A percentile compares a stretch with the other conserved stretches of the same genome.
Conservation (phyloP, 1,140 invertebrate genomes). For the Cotesia vestalis region DNA sequence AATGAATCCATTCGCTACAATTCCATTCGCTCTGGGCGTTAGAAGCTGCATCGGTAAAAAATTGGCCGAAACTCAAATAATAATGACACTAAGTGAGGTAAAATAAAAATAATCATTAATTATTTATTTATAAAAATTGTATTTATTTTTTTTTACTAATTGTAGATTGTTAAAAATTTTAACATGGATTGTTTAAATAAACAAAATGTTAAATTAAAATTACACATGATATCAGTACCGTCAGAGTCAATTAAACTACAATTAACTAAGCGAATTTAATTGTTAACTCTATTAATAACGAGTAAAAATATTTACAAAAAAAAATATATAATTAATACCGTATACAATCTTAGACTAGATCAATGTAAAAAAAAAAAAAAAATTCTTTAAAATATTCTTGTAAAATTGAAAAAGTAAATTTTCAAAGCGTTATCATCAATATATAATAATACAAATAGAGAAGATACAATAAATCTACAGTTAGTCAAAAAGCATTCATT, state of each 20-base stretch:
- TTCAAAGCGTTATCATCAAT: too few species aligned
- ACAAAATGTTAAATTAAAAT: conserved; percentile 63
- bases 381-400: too few species aligned
- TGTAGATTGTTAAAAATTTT: conserved; percentile 64
- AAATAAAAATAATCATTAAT: conserved; percentile 28
- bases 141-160: conserved; percentile 17
- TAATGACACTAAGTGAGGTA: conserved; percentile 72
- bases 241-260: conserved; percentile 64
- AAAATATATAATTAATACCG: too few species aligned
- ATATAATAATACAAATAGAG: too few species aligned
- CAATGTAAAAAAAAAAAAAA: too few species aligned
- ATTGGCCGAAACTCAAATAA: conserved; percentile 79
- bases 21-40: conserved; percentile 85
- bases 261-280: conserved; percentile 30
- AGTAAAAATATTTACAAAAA: too few species aligned
- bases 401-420: too few species aligned
- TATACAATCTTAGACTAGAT: too few species aligned
- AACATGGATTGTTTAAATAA: conserved; percentile 65
- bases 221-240: conserved; percentile 70
- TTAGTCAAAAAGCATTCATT: too few species aligned
- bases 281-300: too few species aligned
- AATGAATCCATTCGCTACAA: conserved; percentile 72
- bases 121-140: background rate
- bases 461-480: too few species aligned
- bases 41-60: conserved; percentile 84